Conservation (phyloP, 2,888 invertebrate species). For the Cephus pygmeus region DNA sequence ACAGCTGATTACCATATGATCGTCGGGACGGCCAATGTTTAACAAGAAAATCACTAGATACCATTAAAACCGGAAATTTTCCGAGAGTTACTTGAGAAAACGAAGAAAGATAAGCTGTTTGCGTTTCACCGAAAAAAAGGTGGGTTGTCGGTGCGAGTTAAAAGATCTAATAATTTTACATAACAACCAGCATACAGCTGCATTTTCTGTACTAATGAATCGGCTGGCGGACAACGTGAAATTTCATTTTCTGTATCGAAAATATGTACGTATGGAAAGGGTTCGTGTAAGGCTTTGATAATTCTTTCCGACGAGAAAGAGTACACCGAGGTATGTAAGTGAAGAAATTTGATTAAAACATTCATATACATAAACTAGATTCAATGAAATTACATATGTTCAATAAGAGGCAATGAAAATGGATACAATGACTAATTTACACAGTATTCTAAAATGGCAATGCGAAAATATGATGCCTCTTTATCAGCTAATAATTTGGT, state of each 20-base stretch:
- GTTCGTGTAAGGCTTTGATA: background rate
- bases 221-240: background rate
- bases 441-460: background rate
- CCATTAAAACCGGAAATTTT: background rate
- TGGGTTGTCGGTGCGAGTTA: background rate
- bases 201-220: background rate
- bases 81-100: background rate
- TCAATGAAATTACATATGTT: background rate
- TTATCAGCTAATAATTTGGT: background rate
- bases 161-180: background rate
- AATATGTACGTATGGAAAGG: background rate
- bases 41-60: conserved; percentile 16
- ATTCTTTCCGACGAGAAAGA: background rate
- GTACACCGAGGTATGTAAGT: background rate
- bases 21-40: conserved; percentile 42
- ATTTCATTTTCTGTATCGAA: background rate
- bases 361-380: background rate
- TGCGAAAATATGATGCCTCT: background rate
- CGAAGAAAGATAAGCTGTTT: background rate
- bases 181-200: background rate
- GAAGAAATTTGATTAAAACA: background rate
- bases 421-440: background rate
- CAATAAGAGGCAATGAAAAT: background rate
- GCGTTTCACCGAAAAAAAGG: background rate
- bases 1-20: conserved; percentile 62